Percentiles rank a stretch among this genome's conserved stretches.
These are phyloP conservation scores for Tricholaema leucomelas DNA, from an alignment of 2,113 vertebrate species.

Conservation along the genomic window DNA sequence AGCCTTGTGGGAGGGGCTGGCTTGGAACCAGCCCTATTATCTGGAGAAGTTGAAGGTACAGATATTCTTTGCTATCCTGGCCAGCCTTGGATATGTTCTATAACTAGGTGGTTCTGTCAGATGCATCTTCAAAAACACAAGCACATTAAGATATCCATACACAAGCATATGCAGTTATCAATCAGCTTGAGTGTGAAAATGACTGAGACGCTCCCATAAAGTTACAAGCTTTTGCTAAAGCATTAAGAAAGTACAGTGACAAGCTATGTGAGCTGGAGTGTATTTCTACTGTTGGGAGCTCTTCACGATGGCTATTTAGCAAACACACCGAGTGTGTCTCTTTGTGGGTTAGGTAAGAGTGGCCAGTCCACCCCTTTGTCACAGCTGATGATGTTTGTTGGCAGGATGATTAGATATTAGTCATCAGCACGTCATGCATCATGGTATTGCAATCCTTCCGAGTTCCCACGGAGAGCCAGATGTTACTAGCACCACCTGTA, in stretches of 20 bases:
- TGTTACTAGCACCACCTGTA: not conserved
- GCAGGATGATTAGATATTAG: no score
- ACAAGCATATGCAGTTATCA: rapidly evolving
- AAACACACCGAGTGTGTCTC: no score
- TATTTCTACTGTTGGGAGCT: not conserved
- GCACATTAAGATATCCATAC: not conserved
- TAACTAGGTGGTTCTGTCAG: not conserved
- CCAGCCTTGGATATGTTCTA: not conserved
- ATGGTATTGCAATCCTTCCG: no score
- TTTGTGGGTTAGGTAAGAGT: no score
- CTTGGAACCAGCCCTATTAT: not conserved
- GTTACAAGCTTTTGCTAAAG: not conserved
- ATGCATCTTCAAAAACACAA: not conserved
- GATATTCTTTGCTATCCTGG: not conserved
- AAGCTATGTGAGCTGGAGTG: not conserved
- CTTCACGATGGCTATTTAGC: not conserved
- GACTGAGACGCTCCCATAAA: not conserved
- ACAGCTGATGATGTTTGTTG: no score
- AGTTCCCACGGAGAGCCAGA: no score
- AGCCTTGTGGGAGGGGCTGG: not conserved
- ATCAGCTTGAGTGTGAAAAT: not conserved
- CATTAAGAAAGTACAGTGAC: rapidly evolving
- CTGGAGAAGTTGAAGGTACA: not conserved
- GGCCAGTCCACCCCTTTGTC: no score
- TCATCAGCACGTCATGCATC: no score